Evolutionary conservation across 1,140 invertebrate species (phyloP).

Genomic region (Cepaea nemoralis): DNA sequence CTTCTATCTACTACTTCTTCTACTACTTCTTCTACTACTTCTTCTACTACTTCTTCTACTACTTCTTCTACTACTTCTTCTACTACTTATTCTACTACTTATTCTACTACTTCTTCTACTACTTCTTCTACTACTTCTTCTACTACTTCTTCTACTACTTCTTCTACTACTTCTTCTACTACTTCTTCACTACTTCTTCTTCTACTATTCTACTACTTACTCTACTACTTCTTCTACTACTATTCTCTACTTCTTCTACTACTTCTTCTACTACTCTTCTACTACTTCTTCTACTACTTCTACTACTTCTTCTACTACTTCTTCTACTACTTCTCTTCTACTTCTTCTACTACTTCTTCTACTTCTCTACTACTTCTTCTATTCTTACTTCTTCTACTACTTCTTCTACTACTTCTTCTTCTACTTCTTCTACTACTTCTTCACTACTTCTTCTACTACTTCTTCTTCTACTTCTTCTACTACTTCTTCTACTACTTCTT

Average conservation of each 20-base stretch:
- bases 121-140: slow-evolving; percentile 1
- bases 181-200: neutral
- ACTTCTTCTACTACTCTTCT: too few relatives aligned
- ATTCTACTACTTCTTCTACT: neutral
- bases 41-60: neutral
- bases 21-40: neutral
- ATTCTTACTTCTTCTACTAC: neutral
- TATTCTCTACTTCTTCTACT: too few relatives aligned
- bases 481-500: neutral
- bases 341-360: too few relatives aligned
- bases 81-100: neutral
- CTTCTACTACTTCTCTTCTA: too few relatives aligned
- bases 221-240: too few relatives aligned
- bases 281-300: too few relatives aligned
- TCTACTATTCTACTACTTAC: neutral
- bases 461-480: neutral
- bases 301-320: too few relatives aligned
- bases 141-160: slow-evolving; percentile 1
- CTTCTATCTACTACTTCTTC: slow-evolving; percentile 2
- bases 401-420: neutral
- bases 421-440: slow-evolving; percentile 2
- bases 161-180: neutral
- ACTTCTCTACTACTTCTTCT: neutral
- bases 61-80: neutral
- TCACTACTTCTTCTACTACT: neutral